A percentile compares a stretch with the other conserved stretches of the same genome.
Conservation (phyloP, 2,888 invertebrate species). For the Ophion slaviceki region DNA sequence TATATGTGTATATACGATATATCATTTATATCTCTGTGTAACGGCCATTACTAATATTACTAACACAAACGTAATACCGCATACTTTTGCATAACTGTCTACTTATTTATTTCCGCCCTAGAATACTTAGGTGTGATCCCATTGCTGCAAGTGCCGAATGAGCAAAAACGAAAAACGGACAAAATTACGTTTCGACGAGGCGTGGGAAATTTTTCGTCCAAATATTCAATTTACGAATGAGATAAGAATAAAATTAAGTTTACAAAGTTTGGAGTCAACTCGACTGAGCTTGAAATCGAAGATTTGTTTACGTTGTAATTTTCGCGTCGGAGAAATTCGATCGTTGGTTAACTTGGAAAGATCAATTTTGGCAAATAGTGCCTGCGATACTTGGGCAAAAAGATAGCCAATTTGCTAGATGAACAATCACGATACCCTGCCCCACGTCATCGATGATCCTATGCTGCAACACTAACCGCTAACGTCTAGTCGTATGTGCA, state of each 20-base stretch:
- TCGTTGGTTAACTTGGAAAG: too few species aligned
- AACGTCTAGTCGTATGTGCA: constrained; percentile 27
- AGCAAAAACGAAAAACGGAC: background rate
- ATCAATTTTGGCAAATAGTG: too few species aligned
- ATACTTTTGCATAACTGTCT: constrained; percentile 35
- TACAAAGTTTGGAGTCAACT: too few species aligned
- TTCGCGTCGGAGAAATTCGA: too few species aligned
- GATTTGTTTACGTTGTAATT: too few species aligned
- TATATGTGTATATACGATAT: constrained; percentile 2
- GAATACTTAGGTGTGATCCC: constrained; percentile 7
- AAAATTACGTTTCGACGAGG: background rate
- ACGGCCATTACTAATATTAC: constrained; percentile 37
- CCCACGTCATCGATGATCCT: background rate
- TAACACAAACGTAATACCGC: constrained; percentile 33
- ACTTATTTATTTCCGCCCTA: constrained; percentile 29
- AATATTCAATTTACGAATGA: background rate
- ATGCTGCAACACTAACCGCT: background rate
- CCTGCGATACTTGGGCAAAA: too few species aligned
- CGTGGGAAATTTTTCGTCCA: background rate
- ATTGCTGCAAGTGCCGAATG: constrained; percentile 9
- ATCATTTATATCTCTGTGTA: constrained; percentile 29
- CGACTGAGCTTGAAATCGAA: too few species aligned
- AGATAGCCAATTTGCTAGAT: background rate
- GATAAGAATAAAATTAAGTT: too few species aligned
- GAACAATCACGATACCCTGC: background rate